Base-by-base conservation (phyloP, 2,113 vertebrate species). In the Rostratula benghalensis region DNA sequence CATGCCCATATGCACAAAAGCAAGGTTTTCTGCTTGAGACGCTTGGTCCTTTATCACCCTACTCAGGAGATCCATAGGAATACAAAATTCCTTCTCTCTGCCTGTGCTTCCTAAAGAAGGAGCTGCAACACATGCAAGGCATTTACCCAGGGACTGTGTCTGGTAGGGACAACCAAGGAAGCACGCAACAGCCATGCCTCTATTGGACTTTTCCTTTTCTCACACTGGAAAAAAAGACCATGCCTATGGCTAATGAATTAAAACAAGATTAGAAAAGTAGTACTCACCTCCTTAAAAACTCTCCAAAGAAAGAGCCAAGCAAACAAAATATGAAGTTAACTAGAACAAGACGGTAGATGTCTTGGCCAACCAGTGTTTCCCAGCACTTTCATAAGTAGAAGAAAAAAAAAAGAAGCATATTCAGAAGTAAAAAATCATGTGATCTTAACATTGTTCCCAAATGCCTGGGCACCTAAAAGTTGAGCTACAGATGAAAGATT, bases 241-340 rank as follows among this genome's bases (percentile, higher is more conserved):
- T 16, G 18, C 56, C n/a, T 86, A 85, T 68, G 12, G 15, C 19
- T 70, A 83, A 60, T 2, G 11, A 75, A 87, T 10, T 60, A 57
- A 89, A 63, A 33, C 3, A 33, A 83, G 31, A 54, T 43, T 16
- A 30, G 48, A 35, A 71, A 79, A 54, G 46, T 19, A 16, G 28
- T 5, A 98, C 98, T 98, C 94, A 99, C 99, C 99, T 99, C 94
- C 97, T 98, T 28, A 99, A 97, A 97, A 99, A 99, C 96, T 99
- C 99, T 81, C 98, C 99, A 91, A 99, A 99, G 92, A 99, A 98
- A 33, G 98, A 99, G 83, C 99, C 99, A 30, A 98, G 79, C 94
- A 99, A 97, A 39, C 98, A 98, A 96, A 99, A 99, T 41, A 99
- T 68, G 74, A 99, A 99, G 96, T 99, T 99, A 86, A 98, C 93